Conservation (phyloP, 2,113 vertebrate genomes). For the Lipotes vexillifer region DNA sequence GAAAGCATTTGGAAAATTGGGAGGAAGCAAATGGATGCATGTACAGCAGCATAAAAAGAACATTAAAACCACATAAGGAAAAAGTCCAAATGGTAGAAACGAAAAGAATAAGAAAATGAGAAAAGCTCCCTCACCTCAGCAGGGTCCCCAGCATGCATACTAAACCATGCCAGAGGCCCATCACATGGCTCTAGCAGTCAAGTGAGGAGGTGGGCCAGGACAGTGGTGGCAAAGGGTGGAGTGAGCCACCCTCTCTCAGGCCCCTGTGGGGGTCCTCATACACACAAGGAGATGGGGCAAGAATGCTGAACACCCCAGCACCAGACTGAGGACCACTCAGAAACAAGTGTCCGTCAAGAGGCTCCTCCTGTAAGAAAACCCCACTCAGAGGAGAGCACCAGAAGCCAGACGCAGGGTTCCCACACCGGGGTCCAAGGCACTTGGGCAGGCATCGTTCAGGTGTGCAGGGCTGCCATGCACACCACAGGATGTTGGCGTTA, state of each 20-base stretch:
- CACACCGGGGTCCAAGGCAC: background rate
- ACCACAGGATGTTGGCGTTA: accelerated
- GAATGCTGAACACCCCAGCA: background rate
- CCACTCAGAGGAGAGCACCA: too few relatives aligned
- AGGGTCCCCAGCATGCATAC: background rate
- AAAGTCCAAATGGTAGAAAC: background rate
- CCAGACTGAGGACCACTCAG: background rate
- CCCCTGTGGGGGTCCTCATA: background rate
- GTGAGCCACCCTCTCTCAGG: background rate
- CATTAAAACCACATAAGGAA: background rate
- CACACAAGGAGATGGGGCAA: background rate
- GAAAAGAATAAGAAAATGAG: background rate
- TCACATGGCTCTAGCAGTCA: background rate
- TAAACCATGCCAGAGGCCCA: background rate
- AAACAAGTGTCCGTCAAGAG: background rate
- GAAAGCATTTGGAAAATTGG: background rate
- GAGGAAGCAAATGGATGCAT: background rate
- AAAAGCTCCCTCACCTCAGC: background rate
- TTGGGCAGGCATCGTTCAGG: accelerated
- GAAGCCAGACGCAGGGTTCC: background rate
- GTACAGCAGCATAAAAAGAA: background rate
- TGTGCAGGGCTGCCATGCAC: background rate
- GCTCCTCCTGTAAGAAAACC: background rate
- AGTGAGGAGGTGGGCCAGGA: background rate
- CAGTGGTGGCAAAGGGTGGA: background rate